Evolutionary conservation across 1,140 invertebrate genomes (phyloP).

Genomic region (Telenomus remus): DNA sequence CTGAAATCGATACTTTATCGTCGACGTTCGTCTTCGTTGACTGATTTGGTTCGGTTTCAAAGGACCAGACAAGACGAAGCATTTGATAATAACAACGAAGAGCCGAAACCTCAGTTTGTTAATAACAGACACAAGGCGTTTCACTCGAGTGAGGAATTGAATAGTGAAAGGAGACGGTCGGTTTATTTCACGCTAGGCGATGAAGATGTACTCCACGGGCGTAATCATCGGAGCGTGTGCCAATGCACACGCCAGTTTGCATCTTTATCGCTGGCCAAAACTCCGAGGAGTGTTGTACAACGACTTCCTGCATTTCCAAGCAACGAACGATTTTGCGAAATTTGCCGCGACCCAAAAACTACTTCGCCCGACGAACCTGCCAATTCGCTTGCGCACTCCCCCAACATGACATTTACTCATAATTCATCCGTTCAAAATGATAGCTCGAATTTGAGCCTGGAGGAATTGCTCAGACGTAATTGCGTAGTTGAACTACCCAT

Average conservation of each 20-base stretch:
- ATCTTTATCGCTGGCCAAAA: slow-evolving; percentile 25
- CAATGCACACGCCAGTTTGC: slow-evolving; percentile 19
- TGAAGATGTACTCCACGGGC: slow-evolving; percentile 79
- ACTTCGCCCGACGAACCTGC: too few species aligned
- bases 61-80: slow-evolving; percentile 51
- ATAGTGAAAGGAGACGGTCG: slow-evolving; percentile 55
- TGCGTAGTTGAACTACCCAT: slow-evolving; percentile 79
- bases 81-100: slow-evolving; percentile 43
- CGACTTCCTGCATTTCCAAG: background rate
- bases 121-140: slow-evolving; percentile 53
- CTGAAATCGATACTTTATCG: slow-evolving; percentile 7
- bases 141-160: slow-evolving; percentile 51
- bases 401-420: background rate
- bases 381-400: background rate
- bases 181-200: slow-evolving; percentile 88
- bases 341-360: background rate
- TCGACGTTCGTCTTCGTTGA: slow-evolving; percentile 34
- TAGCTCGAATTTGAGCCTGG: slow-evolving; percentile 59
- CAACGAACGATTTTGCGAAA: slow-evolving; percentile 18
- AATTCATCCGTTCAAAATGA: slow-evolving; percentile 26
- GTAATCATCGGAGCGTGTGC: slow-evolving; percentile 49
- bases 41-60: slow-evolving; percentile 29
- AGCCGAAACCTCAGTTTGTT: slow-evolving; percentile 44
- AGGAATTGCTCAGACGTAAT: slow-evolving; percentile 71
- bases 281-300: slow-evolving; percentile 8